phyloP scores from a whole-genome alignment of 2,888 invertebrate species.

The Drosophila maculinotata region DNA sequence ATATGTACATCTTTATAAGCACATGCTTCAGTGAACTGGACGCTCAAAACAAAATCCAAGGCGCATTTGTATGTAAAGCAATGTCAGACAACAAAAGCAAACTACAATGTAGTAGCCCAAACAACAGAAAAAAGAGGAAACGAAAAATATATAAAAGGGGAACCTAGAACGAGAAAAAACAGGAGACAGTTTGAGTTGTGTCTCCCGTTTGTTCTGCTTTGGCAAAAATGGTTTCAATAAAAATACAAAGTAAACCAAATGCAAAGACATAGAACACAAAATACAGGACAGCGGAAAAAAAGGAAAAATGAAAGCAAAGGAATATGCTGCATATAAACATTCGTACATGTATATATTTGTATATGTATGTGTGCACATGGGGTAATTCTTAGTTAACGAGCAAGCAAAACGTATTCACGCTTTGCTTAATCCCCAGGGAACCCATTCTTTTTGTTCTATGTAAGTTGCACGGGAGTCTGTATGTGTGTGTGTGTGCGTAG shows the following conservation, averaged over 20 bases:
- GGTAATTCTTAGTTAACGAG: conserved; percentile 81
- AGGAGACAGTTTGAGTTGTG: conserved; percentile 35
- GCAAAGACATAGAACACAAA: conserved; percentile 29
- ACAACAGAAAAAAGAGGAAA: not conserved
- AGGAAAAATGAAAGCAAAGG: conserved; percentile 12
- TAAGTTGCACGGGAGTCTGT: no score
- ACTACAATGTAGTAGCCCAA: conserved; percentile 22
- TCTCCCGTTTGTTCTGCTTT: conserved; percentile 26
- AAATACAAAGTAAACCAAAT: conserved; percentile 58
- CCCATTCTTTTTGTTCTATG: conserved; percentile 10
- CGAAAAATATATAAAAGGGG: not conserved
- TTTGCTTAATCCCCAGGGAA: conserved; percentile 69
- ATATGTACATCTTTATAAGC: conserved; percentile 43
- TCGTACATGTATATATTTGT: conserved; percentile 4
- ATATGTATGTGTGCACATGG: conserved; percentile 28
- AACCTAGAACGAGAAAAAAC: not conserved
- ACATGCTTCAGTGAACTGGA: conserved; percentile 57
- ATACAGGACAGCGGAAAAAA: conserved; percentile 10
- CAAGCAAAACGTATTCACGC: conserved; percentile 74
- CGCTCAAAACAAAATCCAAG: conserved; percentile 42
- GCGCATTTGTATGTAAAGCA: conserved; percentile 42
- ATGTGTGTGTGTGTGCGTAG: conserved; percentile 51
- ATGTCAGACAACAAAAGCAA: conserved; percentile 44
- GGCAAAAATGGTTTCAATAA: conserved; percentile 61
- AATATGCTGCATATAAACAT: conserved; percentile 14